phyloP scores from a whole-genome alignment of 2,113 vertebrate genomes.

The Cyanoramphus novaezelandiae region DNA sequence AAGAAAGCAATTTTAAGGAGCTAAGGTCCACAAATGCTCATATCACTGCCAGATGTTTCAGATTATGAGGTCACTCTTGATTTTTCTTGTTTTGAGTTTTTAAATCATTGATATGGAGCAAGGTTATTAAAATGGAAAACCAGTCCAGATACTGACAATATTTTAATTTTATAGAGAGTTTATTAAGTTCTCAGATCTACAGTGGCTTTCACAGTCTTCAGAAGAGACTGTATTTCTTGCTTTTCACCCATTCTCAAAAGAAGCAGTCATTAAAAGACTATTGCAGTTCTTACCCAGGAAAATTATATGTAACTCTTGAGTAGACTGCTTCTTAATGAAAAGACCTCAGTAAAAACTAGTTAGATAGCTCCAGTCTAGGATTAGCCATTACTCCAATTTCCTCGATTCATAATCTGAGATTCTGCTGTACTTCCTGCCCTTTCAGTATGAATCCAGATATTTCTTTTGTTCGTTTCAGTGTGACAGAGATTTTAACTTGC shows the following conservation, averaged over 20 bases:
- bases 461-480: not conserved
- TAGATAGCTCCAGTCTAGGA: not conserved
- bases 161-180: not conserved
- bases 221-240: not conserved
- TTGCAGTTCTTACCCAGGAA: not conserved
- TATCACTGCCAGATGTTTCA: not conserved
- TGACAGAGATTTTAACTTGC: not conserved
- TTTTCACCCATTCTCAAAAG: not conserved
- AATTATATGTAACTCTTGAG: not conserved
- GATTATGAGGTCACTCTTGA: not conserved
- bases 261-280: not conserved
- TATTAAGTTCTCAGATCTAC: not conserved
- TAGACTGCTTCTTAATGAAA: not conserved
- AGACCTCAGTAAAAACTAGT: not conserved
- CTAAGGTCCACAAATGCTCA: not conserved
- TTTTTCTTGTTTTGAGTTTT: not conserved
- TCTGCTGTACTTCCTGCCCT: not conserved
- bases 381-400: not conserved
- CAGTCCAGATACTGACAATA: not conserved
- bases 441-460: not conserved
- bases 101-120: not conserved
- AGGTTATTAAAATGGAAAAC: not conserved
- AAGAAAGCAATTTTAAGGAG: not conserved
- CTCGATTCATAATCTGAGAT: not conserved
- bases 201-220: not conserved